phyloP scores from a whole-genome alignment of 2,888 invertebrate genomes.

The Augiades crinisus region DNA sequence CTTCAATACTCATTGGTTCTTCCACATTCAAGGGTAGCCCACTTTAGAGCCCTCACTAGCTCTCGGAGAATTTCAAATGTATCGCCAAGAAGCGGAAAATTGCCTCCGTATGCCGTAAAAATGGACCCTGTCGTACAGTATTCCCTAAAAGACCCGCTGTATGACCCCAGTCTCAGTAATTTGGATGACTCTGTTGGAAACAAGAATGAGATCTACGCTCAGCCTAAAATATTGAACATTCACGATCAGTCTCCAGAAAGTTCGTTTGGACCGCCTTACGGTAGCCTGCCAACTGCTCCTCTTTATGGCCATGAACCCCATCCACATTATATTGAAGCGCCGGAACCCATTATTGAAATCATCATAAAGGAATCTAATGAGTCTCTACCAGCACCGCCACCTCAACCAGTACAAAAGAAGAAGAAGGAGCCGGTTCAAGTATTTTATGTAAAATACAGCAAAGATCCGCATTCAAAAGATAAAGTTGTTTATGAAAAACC shows the following conservation, averaged over 20 bases:
- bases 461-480: constrained; percentile 87
- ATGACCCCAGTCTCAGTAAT: constrained; percentile 81
- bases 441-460: constrained; percentile 95
- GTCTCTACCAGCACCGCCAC: constrained; percentile 84
- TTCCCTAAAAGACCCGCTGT: constrained; percentile 89
- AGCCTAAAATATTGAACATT: constrained; percentile 69
- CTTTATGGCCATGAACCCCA: constrained; percentile 71
- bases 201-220: constrained; percentile 72
- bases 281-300: constrained; percentile 68
- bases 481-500: constrained; percentile 91
- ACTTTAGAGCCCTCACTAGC: constrained; percentile 72
- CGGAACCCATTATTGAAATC: constrained; percentile 95
- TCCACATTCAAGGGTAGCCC: constrained; percentile 78
- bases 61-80: constrained; percentile 80
- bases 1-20: constrained; percentile 82
- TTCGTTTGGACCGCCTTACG: constrained; percentile 72
- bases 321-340: constrained; percentile 86
- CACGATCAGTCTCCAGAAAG: constrained; percentile 69
- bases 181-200: constrained; percentile 65
- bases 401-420: constrained; percentile 73
- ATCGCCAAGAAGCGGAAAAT: constrained; percentile 65
- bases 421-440: constrained; percentile 93
- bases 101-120: constrained; percentile 88
- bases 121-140: constrained; percentile 91
- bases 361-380: constrained; percentile 95